Evolutionary conservation across 2,797 vertebrate genomes (phyloP).

Genomic region (Balearica regulorum): DNA sequence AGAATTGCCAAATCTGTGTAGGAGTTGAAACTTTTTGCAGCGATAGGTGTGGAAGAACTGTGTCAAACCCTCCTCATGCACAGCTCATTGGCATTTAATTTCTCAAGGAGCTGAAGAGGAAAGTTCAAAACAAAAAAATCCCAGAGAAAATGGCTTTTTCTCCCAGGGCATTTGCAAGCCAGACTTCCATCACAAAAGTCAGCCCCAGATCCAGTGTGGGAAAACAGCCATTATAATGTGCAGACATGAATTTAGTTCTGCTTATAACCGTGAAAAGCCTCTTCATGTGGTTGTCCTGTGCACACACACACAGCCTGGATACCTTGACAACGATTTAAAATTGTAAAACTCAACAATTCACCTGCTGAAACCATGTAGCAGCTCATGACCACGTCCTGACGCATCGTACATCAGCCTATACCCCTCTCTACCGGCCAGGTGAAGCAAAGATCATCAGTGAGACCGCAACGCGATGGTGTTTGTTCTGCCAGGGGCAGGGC

Average conservation of each 20-base stretch:
- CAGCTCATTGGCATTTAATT: not conserved
- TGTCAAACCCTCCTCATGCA: not conserved
- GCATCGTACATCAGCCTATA: fast-evolving
- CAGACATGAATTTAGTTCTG: not conserved
- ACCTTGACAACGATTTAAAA: not conserved
- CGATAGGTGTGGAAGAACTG: not conserved
- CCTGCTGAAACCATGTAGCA: not conserved
- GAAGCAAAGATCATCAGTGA: not conserved
- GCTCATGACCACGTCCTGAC: not conserved
- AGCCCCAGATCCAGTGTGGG: not conserved
- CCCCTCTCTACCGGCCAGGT: not conserved
- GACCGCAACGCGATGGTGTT: fast-evolving
- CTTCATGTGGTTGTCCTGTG: not conserved
- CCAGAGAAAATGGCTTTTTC: not conserved
- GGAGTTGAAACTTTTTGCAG: not conserved
- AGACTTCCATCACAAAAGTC: not conserved
- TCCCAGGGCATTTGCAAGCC: not conserved
- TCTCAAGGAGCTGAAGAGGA: not conserved
- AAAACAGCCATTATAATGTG: not conserved
- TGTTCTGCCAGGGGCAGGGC: not conserved
- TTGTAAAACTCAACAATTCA: not conserved
- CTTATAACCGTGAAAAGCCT: not conserved
- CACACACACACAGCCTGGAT: not conserved
- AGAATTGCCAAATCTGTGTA: not conserved
- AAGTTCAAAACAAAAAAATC: not conserved